phyloP scores from a whole-genome alignment of 2,888 invertebrate species.

The Lissonota sp. region DNA sequence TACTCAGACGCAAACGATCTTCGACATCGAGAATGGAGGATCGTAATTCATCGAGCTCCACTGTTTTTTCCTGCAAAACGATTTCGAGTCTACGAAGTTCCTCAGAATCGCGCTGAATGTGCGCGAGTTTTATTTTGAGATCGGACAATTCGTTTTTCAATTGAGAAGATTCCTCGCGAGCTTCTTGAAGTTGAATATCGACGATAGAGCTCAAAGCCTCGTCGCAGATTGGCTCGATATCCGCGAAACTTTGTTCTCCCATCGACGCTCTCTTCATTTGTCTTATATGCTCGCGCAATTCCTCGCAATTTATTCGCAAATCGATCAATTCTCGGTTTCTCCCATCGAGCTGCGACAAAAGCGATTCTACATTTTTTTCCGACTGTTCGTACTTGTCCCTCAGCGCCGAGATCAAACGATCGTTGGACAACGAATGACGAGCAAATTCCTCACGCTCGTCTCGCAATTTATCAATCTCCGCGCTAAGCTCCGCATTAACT shows the following conservation, averaged over 20 bases:
- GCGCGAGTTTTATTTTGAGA: conserved; percentile 51
- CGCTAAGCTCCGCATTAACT: conserved; percentile 84
- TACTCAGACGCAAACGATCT: conserved; percentile 9
- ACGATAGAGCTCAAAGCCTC: conserved; percentile 79
- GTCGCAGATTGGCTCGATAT: conserved; percentile 73
- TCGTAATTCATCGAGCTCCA: conserved; percentile 18
- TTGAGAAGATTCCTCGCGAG: conserved; percentile 77
- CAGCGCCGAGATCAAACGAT: conserved; percentile 64
- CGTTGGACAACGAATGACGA: conserved; percentile 77
- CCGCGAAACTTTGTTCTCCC: conserved; percentile 76
- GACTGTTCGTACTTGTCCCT: conserved; percentile 72
- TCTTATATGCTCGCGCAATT: conserved; percentile 74
- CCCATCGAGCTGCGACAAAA: conserved; percentile 71
- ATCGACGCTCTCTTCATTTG: conserved; percentile 69
- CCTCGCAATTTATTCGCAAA: conserved; percentile 76
- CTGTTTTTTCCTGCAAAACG: neutral
- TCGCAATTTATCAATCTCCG: conserved; percentile 85
- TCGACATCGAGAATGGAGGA: neutral
- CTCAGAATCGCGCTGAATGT: conserved; percentile 32
- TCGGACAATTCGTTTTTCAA: conserved; percentile 63
- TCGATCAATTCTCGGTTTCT: conserved; percentile 77
- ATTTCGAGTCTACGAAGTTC: conserved; percentile 36
- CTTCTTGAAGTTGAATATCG: conserved; percentile 82
- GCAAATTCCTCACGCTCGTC: conserved; percentile 85
- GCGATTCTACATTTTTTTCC: conserved; percentile 72